Evolutionary conservation across 2,888 invertebrate species (phyloP), one percentile per base, ranked within the genome.

Genomic region (Drosophila siamana): DNA sequence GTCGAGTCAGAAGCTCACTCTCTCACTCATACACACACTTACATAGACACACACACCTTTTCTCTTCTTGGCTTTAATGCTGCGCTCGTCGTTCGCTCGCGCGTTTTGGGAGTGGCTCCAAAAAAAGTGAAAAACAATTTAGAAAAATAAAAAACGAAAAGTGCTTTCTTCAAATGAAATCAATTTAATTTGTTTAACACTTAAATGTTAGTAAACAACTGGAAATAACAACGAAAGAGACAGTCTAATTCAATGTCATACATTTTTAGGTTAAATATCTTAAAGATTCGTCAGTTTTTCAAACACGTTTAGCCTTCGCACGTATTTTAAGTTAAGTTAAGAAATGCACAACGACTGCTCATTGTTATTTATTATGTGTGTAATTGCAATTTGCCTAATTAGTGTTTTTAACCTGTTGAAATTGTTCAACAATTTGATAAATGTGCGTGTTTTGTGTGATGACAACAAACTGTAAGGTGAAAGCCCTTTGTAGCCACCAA

Each of bases 31-130:
- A 61, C 54, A 55, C 47, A 47, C 26, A 26, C 44, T n/a, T 4
- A 6, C 26, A 44, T 7, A 41, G 5, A 16, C 48, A 59, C 64
- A 65, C 74, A 68, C 74, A 65, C 73, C 73, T 74, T 75, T 73
- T 52, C 74, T 74, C 76, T 74, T 78, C 71, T 73, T 77, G 78
- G 80, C 68, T 74, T 74, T 56, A 73, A 73, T 40, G 63, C 46
- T 65, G 38, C 59, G 50, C 60, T 69, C 73, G 19, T 19, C 19
- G 3, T 3, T 19, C 26, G 60, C 70, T 74, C 57, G 69, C 68
- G 75, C 74, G 73, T 68, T 85, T 86, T 88, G 86, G 86, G 86
- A 87, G 86, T 87, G 86, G 86, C 88, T 87, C 69, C 69, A 63
- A 84, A 74, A 76, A 80, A 79, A 71, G 78, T 71, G 79, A 78